phyloP scores from a whole-genome alignment of 1,140 invertebrate genomes.

The Drosophila insularis region DNA sequence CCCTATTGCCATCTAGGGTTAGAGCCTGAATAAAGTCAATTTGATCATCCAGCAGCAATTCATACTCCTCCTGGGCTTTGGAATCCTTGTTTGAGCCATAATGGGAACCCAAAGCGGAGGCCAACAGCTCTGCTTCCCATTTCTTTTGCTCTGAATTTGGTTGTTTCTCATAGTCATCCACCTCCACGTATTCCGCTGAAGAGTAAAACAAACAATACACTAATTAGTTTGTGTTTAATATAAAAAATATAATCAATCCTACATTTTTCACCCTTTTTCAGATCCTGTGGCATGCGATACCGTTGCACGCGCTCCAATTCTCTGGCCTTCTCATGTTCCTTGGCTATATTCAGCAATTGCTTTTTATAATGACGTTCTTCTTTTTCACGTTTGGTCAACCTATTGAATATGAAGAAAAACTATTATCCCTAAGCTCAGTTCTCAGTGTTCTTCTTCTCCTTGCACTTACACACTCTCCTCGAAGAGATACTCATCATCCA shows the following conservation, averaged over 20 bases:
- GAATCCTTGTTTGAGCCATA: constrained; percentile 92
- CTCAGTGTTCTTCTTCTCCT: not conserved
- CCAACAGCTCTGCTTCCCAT: constrained; percentile 99
- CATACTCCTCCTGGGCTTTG: constrained; percentile 92
- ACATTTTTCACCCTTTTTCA: constrained; percentile 86
- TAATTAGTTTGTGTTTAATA: constrained; percentile 64
- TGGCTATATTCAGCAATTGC: constrained; percentile 93
- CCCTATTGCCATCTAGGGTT: constrained; percentile 91
- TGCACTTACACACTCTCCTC: constrained; percentile 90
- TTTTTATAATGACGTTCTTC: constrained; percentile 95
- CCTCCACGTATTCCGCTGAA: constrained; percentile 90
- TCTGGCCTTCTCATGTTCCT: constrained; percentile 96
- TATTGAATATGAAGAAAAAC: constrained; percentile 70
- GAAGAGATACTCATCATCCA: constrained; percentile 98
- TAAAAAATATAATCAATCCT: constrained; percentile 20
- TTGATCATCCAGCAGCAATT: constrained; percentile 96
- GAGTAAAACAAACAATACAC: not conserved
- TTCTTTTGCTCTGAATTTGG: constrained; percentile 97
- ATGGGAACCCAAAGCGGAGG: constrained; percentile 91
- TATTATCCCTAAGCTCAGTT: not conserved
- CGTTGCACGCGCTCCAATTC: constrained; percentile 95
- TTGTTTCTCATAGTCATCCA: constrained; percentile 92
- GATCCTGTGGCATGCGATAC: constrained; percentile 95
- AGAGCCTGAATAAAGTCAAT: constrained; percentile 98
- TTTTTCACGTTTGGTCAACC: constrained; percentile 93